These are phyloP conservation scores for Recurvirostra avosetta DNA, from an alignment of 2,113 vertebrate species.

Conservation along the genomic window DNA sequence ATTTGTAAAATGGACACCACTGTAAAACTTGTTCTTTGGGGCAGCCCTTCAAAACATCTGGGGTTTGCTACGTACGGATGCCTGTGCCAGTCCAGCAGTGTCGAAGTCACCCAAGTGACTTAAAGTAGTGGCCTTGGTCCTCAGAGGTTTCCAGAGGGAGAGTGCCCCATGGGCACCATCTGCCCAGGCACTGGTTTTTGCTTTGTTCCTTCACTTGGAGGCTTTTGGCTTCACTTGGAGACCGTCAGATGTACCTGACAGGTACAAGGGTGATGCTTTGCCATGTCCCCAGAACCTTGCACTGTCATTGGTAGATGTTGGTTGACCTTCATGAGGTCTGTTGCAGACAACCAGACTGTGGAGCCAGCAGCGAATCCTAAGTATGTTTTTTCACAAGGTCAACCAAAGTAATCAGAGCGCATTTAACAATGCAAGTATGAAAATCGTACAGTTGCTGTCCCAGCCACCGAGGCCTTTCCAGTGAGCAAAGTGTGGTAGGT, in stretches of 20 bases:
- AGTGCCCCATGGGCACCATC: not conserved
- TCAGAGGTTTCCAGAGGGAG: not conserved
- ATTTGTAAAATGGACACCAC: not conserved
- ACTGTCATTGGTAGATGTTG: not conserved
- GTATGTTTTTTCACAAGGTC: not conserved
- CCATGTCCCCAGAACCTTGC: not conserved
- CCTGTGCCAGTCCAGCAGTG: not conserved
- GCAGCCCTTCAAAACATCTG: not conserved
- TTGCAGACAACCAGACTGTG: not conserved
- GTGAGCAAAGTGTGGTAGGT: not conserved
- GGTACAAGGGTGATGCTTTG: not conserved
- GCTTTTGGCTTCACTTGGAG: not conserved
- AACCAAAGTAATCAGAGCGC: not conserved
- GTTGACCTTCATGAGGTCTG: not conserved
- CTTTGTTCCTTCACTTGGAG: not conserved
- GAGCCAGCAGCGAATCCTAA: not conserved
- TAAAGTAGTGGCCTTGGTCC: not conserved
- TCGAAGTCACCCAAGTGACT: not conserved
- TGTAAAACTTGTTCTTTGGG: not conserved
- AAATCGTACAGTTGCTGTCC: not conserved
- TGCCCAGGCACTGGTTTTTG: not conserved
- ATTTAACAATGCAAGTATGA: not conserved
- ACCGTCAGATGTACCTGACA: not conserved
- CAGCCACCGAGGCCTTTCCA: not conserved
- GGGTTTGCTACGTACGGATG: not conserved